Evolutionary conservation across 2,888 invertebrate species (phyloP), one percentile per base, ranked within the genome.

Genomic region (Tanaodytes sp.): DNA sequence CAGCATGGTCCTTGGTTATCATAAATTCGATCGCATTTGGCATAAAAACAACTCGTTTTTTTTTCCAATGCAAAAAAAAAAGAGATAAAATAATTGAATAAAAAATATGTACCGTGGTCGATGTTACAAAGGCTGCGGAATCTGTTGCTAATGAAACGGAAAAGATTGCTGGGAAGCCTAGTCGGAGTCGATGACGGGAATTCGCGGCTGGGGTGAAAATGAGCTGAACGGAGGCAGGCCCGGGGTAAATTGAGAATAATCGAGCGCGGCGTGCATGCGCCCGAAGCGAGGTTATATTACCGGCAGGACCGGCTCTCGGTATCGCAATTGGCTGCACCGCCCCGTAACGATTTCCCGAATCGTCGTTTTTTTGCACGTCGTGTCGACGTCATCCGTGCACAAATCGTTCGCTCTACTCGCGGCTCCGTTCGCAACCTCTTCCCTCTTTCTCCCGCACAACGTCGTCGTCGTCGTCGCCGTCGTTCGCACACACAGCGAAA

Each of bases 331-430:
- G 36, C 9, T 33, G 33, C 19, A 12, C 33, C 4, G 23, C 23
- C 8, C 4, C 23, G 23, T 8, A 23, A 23, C 23, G 18, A 45
- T 55, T 43, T 55, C 23, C 20, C 55, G 55, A 33, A 20, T 49
- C 61, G 31, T 36, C 36, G 48, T 19, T 19, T 33, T 40, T 43
- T 43, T 36, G 48, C 48, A 12, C 20, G 48, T 33, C 46, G 46
- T 33, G 18, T 11, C 48, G 55, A 64, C 49, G 48, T 64, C 57
- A 42, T 51, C 57, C 57, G 48, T 55, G 49, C 27, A 20, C 58
- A 14, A 30, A 39, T 20, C 46, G 16, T 31, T 8, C 5, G 8
- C 4, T 5, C 8, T 8, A 23, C n/a, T n/a, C n/a, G n/a, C n/a
- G n/a, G n/a, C n/a, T n/a, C n/a, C n/a, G n/a, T n/a, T 27, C 2